phyloP scores from a whole-genome alignment of 64 coral and sea anemone genomes.

The Exaiptasia diaphana region DNA sequence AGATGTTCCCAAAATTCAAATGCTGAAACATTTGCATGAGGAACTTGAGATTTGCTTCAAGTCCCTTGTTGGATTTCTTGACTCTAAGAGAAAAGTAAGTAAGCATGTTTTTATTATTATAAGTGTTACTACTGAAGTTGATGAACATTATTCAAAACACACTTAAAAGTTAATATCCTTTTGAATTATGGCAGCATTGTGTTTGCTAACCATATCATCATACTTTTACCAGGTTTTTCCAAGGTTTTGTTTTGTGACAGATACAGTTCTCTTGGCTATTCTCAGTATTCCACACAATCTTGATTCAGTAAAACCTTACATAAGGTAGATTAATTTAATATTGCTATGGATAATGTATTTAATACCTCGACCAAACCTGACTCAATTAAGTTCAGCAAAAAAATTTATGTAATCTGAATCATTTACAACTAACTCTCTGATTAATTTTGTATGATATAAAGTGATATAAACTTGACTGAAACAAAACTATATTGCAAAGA shows the following conservation, averaged over 20 bases:
- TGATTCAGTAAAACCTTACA: slow-evolving; percentile 86
- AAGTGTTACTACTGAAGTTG: too few relatives aligned
- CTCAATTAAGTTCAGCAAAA: too few relatives aligned
- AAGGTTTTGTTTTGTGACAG: slow-evolving; percentile 93
- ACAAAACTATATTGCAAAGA: too few relatives aligned
- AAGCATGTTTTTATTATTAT: too few relatives aligned
- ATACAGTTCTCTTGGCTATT: slow-evolving; percentile 79
- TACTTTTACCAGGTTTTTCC: slow-evolving; percentile 86
- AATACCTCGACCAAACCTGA: too few relatives aligned
- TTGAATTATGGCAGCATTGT: background rate
- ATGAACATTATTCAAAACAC: too few relatives aligned
- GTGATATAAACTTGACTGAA: too few relatives aligned
- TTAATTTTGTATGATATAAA: too few relatives aligned
- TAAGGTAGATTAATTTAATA: slow-evolving; percentile 40
- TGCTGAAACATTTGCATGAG: slow-evolving; percentile 86
- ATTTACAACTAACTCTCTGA: too few relatives aligned
- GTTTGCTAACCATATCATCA: too few relatives aligned
- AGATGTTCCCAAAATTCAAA: slow-evolving; percentile 96
- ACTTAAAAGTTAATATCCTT: background rate
- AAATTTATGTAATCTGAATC: too few relatives aligned
- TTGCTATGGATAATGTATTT: background rate
- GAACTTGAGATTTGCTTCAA: slow-evolving; percentile 98
- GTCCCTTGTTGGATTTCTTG: slow-evolving; percentile 84
- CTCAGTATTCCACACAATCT: slow-evolving; percentile 85
- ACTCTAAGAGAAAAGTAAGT: slow-evolving; percentile 87